Evolutionary conservation across 2,888 invertebrate genomes (phyloP), one percentile per base, ranked within the genome.

Genomic region (Drosophila seclusa): DNA sequence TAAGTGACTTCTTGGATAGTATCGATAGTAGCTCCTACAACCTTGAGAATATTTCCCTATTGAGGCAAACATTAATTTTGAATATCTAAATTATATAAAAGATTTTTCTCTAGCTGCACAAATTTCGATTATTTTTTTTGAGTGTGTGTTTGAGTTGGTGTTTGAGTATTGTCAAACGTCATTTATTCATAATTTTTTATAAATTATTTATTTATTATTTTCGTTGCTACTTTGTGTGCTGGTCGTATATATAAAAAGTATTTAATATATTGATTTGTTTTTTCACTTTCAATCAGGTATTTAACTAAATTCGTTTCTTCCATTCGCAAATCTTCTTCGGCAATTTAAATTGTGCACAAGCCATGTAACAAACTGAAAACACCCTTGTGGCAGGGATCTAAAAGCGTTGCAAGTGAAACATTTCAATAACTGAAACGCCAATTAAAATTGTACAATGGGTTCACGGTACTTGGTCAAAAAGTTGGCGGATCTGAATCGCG

Each of bases 341-440:
- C 4, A 16, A 13, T 45, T 7, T 45, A 7, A 16, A 7, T 45
- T 16, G 7, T 45, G 45, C 4, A 4, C 24, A 16, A 68, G 16
- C n/a, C 38, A n/a, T 18, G 32, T 49, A 6, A 8, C 1, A 7
- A 8, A 49, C 38, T 29, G 16, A 45, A 10, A 21, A 38, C 40
- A 69, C 58, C 71, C 63, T 18, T 18, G 1, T 13, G 31, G 53
- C 55, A 68, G 55, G 24, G 36, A 40, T 36, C 24, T 58, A 71
- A 75, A 72, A 85, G 59, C 60, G 59, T 73, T 58, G 63, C 78
- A 80, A 74, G 81, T 79, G 84, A 77, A 83, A 87, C 83, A 87
- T 87, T 86, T 86, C 85, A 84, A 86, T 84, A 86, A 86, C 86
- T 83, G 86, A 87, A 86, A 81, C 74, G 85, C 87, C 86, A 86